Evolutionary conservation across 2,888 invertebrate species (phyloP).

Genomic region (Muscina levida): DNA sequence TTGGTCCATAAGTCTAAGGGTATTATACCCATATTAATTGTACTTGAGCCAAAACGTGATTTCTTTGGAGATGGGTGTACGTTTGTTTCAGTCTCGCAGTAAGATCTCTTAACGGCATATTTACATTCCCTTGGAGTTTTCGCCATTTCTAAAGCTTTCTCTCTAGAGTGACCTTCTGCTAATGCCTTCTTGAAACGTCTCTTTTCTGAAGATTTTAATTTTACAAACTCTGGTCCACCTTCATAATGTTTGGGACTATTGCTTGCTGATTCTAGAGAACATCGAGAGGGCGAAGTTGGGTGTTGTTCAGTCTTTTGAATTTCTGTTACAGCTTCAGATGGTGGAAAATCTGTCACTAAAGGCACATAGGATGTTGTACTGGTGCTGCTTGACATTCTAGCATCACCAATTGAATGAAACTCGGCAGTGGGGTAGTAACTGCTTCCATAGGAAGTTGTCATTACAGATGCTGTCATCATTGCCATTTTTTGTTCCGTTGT

Average conservation of each 20-base stretch:
- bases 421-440: too few species aligned
- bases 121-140: neutral
- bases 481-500: neutral
- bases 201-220: constrained; percentile 1
- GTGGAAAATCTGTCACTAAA: neutral
- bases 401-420: too few species aligned
- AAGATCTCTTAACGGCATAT: neutral
- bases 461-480: too few species aligned
- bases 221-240: constrained; percentile 1
- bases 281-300: neutral
- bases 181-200: constrained; percentile 22
- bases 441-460: too few species aligned
- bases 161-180: neutral
- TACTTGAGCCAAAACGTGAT: neutral
- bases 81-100: neutral
- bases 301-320: constrained; percentile 3
- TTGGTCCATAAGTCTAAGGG: neutral
- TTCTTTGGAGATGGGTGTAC: neutral
- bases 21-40: constrained; percentile 12
- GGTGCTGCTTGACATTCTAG: too few species aligned
- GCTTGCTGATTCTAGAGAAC: neutral
- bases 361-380: neutral
- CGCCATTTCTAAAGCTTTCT: constrained; percentile 10
- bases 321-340: neutral
- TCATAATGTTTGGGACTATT: neutral